Base-by-base conservation (phyloP, 2,113 vertebrate genomes). In the Bambusicola thoracicus region DNA sequence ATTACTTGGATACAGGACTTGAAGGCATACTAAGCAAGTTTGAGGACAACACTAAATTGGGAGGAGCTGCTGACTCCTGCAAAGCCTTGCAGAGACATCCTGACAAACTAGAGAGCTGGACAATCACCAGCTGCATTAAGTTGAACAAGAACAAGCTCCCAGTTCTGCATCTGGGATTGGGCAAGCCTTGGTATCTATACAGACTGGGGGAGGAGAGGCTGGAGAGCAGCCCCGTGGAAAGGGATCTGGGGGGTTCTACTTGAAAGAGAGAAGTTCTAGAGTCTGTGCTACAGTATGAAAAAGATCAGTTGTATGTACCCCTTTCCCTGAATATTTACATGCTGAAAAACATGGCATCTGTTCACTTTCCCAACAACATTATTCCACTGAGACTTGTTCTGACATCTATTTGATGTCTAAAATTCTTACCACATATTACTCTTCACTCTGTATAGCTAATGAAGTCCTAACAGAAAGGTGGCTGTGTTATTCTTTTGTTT, bases 351-450 rank as follows among this genome's bases (percentile, higher is more conserved):
- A 40, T 17, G 34, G 10, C 13, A 22, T 51, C 32, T 55, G 46
- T 62, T 41, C 0, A 0, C 27, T 78, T 78, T 36, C 32, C 24
- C n/a, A 53, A 7, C 11, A 51, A 40, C 3, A 1, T 24, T 7
- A 17, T 4, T 44, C 13, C 53, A 21, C 30, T 6, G 8, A 55
- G 19, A 59, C 25, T 73, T 41, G 6, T 87, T 75, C 61, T 36
- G 30, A 68, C 17, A 48, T 19, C 13, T 44, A 8, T 63, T 62
- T 75, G 82, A 36, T 21, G 40, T 12, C 8, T 29, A 13, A 32
- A 53, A 27, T 17, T 67, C 81, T 75, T 22, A 85, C 4, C 16
- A 7, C 6, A n/a, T 56, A 70, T 76, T 79, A 41, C 5, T 27
- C 24, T 67, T 70, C 16, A 13, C 8, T 74, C 14, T 30, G 15